phyloP scores from a whole-genome alignment of 2,797 vertebrate genomes.

The Huso huso region DNA sequence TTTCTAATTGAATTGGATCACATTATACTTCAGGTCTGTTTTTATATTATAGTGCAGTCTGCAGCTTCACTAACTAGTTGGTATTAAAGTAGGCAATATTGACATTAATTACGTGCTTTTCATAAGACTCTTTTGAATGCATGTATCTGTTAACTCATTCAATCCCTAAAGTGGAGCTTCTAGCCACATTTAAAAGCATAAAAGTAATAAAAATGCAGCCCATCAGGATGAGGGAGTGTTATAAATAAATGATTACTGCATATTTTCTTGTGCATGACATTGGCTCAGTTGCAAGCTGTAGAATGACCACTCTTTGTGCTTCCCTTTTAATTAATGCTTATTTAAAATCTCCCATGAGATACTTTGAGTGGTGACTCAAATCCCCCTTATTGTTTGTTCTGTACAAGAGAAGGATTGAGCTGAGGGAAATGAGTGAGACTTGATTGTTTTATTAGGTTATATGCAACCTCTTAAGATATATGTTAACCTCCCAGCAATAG shows the following conservation, averaged over 20 bases:
- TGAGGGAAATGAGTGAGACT: too few species aligned
- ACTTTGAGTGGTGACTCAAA: neutral
- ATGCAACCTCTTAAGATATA: too few species aligned
- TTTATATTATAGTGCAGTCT: slow-evolving; percentile 25
- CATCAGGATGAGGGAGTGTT: slow-evolving; percentile 69
- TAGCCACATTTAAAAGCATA: slow-evolving; percentile 61
- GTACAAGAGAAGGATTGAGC: slow-evolving; percentile 6
- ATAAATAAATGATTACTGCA: slow-evolving; percentile 77
- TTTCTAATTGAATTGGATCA: too few species aligned
- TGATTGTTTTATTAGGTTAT: too few species aligned
- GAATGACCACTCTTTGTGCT: neutral
- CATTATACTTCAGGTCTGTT: too few species aligned
- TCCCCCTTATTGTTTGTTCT: neutral
- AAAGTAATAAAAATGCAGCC: slow-evolving; percentile 70
- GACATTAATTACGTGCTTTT: slow-evolving; percentile 77
- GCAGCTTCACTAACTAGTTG: slow-evolving; percentile 53
- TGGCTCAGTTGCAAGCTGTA: neutral
- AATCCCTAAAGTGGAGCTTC: slow-evolving; percentile 68
- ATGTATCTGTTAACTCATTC: slow-evolving; percentile 49
- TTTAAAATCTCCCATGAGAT: too few species aligned
- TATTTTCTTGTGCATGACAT: neutral
- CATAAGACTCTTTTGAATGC: slow-evolving; percentile 38
- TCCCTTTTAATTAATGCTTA: too few species aligned
- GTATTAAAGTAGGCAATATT: slow-evolving; percentile 57
- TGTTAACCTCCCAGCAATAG: too few species aligned